phyloP scores from a whole-genome alignment of 1,140 invertebrate genomes.

The Parapsyche elsis region DNA sequence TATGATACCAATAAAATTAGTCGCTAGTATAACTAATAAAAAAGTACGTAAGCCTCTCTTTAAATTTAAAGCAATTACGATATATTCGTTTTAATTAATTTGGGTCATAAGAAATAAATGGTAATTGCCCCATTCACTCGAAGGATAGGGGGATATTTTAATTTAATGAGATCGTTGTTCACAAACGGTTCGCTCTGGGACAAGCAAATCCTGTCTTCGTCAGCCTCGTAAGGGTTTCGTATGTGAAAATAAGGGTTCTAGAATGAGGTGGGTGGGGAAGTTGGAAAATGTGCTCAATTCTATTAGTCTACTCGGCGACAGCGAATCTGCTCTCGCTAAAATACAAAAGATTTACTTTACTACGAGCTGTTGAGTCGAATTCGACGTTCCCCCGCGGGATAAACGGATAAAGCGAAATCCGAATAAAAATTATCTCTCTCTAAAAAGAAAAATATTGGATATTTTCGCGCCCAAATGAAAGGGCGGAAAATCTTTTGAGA shows the following conservation, averaged over 20 bases:
- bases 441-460: conserved; percentile 15
- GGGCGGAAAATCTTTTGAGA: conserved; percentile 16
- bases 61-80: too few species aligned
- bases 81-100: conserved; percentile 9
- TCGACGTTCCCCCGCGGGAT: neutral
- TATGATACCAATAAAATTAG: too few species aligned
- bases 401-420: neutral
- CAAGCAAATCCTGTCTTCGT: conserved; percentile 4
- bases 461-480: conserved; percentile 1
- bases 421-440: neutral
- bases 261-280: neutral
- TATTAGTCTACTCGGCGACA: neutral
- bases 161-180: conserved; percentile 18
- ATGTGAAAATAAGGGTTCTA: neutral
- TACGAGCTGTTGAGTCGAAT: too few species aligned
- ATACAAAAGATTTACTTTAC: neutral
- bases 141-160: conserved; percentile 10
- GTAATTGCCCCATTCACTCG: neutral
- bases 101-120: neutral
- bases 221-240: neutral
- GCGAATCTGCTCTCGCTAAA: conserved; percentile 4
- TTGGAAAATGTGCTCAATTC: conserved; percentile 14
- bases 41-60: too few species aligned
- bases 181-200: neutral
- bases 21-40: too few species aligned